Evolutionary conservation across 2,888 invertebrate species (phyloP).

Genomic region (Aleiodes leptofemur): DNA sequence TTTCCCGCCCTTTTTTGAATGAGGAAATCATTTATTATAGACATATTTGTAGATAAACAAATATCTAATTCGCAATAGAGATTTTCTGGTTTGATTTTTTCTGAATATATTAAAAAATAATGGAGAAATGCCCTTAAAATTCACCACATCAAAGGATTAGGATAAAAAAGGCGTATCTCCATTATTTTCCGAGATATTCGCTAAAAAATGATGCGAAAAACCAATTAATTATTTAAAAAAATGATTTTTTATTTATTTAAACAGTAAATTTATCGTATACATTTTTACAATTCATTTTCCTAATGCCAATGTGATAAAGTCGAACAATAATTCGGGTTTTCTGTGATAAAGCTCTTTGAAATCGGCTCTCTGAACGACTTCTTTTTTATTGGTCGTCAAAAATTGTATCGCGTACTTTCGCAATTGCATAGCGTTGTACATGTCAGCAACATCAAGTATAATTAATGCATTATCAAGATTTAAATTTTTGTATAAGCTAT

Average conservation of each 20-base stretch:
- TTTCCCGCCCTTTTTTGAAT: no score
- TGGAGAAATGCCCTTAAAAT: no score
- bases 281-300: conserved; percentile 5
- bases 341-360: conserved; percentile 18
- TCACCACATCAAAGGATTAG: no score
- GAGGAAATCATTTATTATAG: no score
- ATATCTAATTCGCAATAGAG: no score
- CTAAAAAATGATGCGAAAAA: neutral
- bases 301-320: conserved; percentile 16
- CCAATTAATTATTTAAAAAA: no score
- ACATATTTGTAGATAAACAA: no score
- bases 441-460: conserved; percentile 14
- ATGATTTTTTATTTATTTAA: neutral
- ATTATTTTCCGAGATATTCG: neutral
- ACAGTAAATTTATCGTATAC: neutral
- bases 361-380: neutral
- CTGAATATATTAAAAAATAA: no score
- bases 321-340: conserved; percentile 25
- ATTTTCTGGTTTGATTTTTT: no score
- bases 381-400: neutral
- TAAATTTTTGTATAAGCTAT: neutral
- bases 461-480: conserved; percentile 13
- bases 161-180: no score
- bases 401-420: conserved; percentile 14
- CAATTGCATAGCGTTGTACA: conserved; percentile 3